phyloP scores from a whole-genome alignment of 1,140 invertebrate genomes.

The Heliconius himera region DNA sequence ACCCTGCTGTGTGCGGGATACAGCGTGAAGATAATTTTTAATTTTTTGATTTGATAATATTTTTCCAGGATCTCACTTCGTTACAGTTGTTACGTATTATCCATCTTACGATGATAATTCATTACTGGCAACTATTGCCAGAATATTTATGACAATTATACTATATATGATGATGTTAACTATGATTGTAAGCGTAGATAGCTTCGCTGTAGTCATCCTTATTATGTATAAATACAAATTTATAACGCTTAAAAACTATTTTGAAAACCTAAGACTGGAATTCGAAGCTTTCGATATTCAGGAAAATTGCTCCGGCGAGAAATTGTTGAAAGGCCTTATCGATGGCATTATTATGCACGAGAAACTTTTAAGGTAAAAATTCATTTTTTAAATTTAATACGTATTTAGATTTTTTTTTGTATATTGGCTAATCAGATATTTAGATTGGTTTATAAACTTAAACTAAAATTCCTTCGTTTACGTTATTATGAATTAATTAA shows the following conservation, averaged over 20 bases:
- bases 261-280: conserved; percentile 54
- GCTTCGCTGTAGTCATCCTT: conserved; percentile 57
- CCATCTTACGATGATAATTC: conserved; percentile 59
- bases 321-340: conserved; percentile 54
- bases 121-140: conserved; percentile 42
- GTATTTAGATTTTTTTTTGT: too few species aligned
- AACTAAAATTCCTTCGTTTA: too few species aligned
- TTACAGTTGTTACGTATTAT: conserved; percentile 66
- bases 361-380: conserved; percentile 56
- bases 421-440: too few species aligned
- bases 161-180: conserved; percentile 57
- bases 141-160: conserved; percentile 54
- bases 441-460: too few species aligned
- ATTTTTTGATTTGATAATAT: too few species aligned
- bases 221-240: conserved; percentile 74
- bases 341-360: conserved; percentile 70
- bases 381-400: neutral
- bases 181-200: conserved; percentile 62
- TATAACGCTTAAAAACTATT: conserved; percentile 65
- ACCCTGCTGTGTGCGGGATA: too few species aligned
- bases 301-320: conserved; percentile 44
- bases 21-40: too few species aligned
- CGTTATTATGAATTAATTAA: too few species aligned
- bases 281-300: conserved; percentile 41
- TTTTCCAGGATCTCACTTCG: conserved; percentile 66